Conservation (phyloP, 2,797 vertebrate genomes). For the Centropyge bicolor region DNA sequence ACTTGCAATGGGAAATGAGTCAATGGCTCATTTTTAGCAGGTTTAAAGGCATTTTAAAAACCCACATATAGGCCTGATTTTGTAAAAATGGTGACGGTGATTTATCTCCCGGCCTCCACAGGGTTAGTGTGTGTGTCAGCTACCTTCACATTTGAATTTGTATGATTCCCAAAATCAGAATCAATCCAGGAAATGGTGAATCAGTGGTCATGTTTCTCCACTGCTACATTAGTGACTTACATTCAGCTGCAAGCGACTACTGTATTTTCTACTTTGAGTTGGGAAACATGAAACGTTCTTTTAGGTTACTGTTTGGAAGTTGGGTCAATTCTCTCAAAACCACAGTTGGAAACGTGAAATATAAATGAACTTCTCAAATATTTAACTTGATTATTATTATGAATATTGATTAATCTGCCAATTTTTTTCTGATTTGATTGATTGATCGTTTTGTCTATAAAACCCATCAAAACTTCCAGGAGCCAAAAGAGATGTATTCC, state of each 20-base stretch:
- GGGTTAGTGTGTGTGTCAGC: not conserved
- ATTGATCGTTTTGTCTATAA: not conserved
- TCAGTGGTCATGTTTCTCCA: not conserved
- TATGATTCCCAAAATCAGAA: too few species aligned
- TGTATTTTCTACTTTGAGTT: not conserved
- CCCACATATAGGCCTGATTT: too few species aligned
- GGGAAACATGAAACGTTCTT: not conserved
- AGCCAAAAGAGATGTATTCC: not conserved
- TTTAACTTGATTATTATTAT: not conserved
- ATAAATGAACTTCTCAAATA: not conserved
- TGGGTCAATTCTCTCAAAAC: not conserved
- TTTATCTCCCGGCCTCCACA: not conserved
- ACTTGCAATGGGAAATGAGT: too few species aligned
- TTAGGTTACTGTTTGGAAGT: not conserved
- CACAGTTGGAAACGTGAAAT: not conserved
- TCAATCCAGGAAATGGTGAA: not conserved
- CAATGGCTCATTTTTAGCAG: too few species aligned
- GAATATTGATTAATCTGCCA: not conserved
- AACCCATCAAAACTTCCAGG: not conserved
- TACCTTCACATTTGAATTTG: not conserved
- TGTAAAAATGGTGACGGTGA: too few species aligned
- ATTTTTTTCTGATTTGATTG: not conserved
- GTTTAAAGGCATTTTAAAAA: too few species aligned
- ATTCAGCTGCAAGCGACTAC: not conserved
- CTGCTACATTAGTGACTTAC: not conserved